Evolutionary conservation across 2,888 invertebrate species (phyloP).

Genomic region (Limnephilus rhombicus): DNA sequence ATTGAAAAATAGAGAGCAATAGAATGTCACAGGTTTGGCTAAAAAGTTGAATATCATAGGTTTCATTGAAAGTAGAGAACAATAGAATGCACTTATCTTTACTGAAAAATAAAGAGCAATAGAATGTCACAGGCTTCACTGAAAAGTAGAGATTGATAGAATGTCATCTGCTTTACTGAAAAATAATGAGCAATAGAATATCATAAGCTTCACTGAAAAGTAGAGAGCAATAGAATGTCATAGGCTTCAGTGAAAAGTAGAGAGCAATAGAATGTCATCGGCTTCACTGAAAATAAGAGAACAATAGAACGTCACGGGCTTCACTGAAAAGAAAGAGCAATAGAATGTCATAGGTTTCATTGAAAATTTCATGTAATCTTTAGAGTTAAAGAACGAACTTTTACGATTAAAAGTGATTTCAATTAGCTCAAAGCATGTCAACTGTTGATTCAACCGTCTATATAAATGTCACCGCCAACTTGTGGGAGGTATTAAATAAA

Average conservation of each 20-base stretch:
- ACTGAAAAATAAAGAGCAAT: not conserved
- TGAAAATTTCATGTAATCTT: not conserved
- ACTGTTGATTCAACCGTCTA: constrained; percentile 62
- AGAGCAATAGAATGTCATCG: too few relatives aligned
- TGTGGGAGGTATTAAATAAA: constrained; percentile 60
- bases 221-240: too few relatives aligned
- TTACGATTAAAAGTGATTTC: not conserved
- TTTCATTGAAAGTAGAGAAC: too few relatives aligned
- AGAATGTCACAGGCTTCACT: not conserved
- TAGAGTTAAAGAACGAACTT: not conserved
- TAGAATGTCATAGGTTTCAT: not conserved
- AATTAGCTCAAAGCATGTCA: constrained; percentile 45
- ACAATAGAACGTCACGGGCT: not conserved
- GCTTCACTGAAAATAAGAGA: too few relatives aligned
- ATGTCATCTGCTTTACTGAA: too few relatives aligned
- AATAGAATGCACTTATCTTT: not conserved
- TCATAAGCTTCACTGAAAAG: too few relatives aligned
- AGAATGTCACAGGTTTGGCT: too few relatives aligned
- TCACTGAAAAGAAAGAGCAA: not conserved
- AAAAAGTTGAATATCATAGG: too few relatives aligned
- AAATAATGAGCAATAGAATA: too few relatives aligned
- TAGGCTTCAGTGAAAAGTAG: too few relatives aligned
- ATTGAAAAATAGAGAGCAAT: too few relatives aligned
- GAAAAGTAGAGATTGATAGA: not conserved
- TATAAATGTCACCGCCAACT: constrained; percentile 52